These are phyloP conservation scores for Drosophila setifemur DNA, from an alignment of 1,140 invertebrate species.

Conservation along the genomic window DNA sequence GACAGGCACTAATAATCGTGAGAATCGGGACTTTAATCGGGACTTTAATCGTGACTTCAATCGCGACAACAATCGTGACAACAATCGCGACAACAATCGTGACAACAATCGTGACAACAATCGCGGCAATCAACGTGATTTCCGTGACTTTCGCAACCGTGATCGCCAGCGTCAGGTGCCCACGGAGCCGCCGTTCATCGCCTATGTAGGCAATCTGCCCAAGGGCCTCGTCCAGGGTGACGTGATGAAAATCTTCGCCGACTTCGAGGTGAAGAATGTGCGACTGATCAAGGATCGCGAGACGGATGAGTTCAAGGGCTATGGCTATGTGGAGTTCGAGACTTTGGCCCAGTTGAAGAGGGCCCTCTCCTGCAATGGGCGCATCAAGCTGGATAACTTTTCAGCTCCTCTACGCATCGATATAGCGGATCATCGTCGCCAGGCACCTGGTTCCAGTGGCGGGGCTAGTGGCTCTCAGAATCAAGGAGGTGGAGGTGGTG, in stretches of 20 bases:
- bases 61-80: neutral
- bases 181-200: conserved; percentile 93
- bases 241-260: conserved; percentile 93
- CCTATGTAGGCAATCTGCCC: conserved; percentile 96
- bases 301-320: conserved; percentile 96
- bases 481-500: conserved; percentile 43
- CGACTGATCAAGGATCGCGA: conserved; percentile 96
- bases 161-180: conserved; percentile 85
- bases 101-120: neutral
- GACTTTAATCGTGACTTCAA: too few species aligned
- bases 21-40: conserved; percentile 21
- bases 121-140: neutral
- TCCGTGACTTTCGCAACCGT: conserved; percentile 43
- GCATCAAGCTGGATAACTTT: conserved; percentile 87
- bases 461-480: conserved; percentile 1
- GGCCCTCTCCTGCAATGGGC: conserved; percentile 91
- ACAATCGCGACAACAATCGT: neutral
- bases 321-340: conserved; percentile 98
- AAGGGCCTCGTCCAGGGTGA: conserved; percentile 95
- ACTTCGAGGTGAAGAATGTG: conserved; percentile 90
- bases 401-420: conserved; percentile 89
- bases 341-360: conserved; percentile 89
- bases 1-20: neutral
- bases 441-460: neutral
- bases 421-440: conserved; percentile 91